phyloP scores from a whole-genome alignment of 2,797 vertebrate species.

The Mormyrus proboscirostris region DNA sequence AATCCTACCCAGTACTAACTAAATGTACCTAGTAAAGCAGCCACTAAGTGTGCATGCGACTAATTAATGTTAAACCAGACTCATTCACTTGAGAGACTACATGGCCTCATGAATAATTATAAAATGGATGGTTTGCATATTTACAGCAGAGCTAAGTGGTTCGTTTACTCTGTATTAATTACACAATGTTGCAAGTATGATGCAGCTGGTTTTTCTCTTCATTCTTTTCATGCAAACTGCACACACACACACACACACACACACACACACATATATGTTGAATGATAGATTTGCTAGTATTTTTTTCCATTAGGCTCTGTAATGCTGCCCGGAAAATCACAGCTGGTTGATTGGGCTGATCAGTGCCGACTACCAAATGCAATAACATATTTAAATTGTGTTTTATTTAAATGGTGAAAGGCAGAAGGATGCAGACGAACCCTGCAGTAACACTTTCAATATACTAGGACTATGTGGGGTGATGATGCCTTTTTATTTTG shows the following conservation, averaged over 20 bases:
- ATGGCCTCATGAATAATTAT: background rate
- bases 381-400: background rate
- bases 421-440: background rate
- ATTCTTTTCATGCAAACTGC: background rate
- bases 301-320: background rate
- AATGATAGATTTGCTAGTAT: background rate
- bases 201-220: background rate
- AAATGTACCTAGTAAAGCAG: background rate
- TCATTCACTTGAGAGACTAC: background rate
- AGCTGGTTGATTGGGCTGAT: background rate
- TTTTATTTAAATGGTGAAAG: background rate
- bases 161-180: background rate
- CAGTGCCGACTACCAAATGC: background rate
- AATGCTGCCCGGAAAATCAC: background rate
- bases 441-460: background rate
- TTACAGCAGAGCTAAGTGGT: conserved; percentile 4
- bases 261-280: background rate
- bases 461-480: background rate
- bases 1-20: background rate
- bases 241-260: background rate
- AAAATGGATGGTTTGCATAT: background rate
- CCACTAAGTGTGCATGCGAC: background rate
- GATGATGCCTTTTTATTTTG: background rate
- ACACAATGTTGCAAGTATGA: background rate
- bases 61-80: background rate